Percentiles rank a stretch among this genome's conserved stretches.
phyloP scores from a whole-genome alignment of 2,113 vertebrate species.

The Cinclus cinclus region DNA sequence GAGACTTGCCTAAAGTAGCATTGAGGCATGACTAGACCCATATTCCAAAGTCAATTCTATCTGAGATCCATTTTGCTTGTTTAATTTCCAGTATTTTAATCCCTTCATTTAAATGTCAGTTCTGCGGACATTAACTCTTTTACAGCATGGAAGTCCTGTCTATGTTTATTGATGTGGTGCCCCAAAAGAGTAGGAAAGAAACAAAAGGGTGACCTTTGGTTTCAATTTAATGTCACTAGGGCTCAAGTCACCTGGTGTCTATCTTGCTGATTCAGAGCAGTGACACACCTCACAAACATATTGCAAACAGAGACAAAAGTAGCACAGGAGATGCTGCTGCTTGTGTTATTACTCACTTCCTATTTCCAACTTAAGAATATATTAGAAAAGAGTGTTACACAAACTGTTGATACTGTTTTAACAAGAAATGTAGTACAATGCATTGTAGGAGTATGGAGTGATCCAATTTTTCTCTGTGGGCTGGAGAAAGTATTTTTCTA shows the following conservation, averaged over 20 bases:
- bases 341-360: slow-evolving; percentile 43
- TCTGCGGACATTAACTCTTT: background rate
- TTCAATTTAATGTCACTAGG: background rate
- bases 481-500: slow-evolving; percentile 43
- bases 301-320: background rate
- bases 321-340: background rate
- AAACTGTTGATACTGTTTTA: slow-evolving; percentile 36
- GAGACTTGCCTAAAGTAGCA: background rate
- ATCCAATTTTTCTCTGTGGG: slow-evolving; percentile 60
- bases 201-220: background rate
- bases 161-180: background rate
- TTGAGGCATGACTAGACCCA: background rate
- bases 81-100: background rate
- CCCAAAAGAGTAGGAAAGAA: background rate
- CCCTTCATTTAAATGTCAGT: background rate
- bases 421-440: slow-evolving; percentile 51
- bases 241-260: background rate
- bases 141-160: background rate
- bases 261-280: background rate
- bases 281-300: background rate
- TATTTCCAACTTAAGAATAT: slow-evolving; percentile 34
- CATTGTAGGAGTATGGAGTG: slow-evolving; percentile 37
- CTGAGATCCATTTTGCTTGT: background rate
- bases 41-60: background rate
- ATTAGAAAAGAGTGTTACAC: slow-evolving; percentile 39